Evolutionary conservation across 2,888 invertebrate genomes (phyloP), one percentile per base, ranked within the genome.

Genomic region (Nycteola revayana): DNA sequence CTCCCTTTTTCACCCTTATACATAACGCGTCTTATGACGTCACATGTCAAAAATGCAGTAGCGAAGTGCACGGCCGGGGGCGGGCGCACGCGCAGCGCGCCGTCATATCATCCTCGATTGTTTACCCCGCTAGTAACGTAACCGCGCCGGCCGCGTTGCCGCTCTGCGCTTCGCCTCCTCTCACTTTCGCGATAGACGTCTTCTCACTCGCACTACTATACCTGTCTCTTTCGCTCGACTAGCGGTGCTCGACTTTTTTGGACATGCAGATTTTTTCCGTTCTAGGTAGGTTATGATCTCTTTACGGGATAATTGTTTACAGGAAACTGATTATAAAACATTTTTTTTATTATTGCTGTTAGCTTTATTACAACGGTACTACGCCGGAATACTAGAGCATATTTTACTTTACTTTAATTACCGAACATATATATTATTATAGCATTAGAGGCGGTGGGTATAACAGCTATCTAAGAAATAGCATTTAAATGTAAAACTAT

Each of bases 221-320:
- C 33, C 57, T 59, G 65, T 83, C 84, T 52, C 68, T 47, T 66
- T 83, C 75, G 47, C 66, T 71, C 70, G 63, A 62, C 71, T 87
- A 86, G 86, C 87, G 87, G 87, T 88, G 83, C 78, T 81, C 80
- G 77, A 82, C 76, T 85, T 88, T 87, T 87, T 88, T 83, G 84
- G 79, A 72, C 67, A 64, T 80, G 82, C 78, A 77, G 73, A 80
- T 86, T 83, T 51, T 80, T 84, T 78, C 78, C 80, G 70, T 77
- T 77, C 75, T 75, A 69, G 73, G 73, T 75, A 69, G 73, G 73
- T 73, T 78, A 74, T 74, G 66, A 73, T 71, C 68, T 68, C 60
- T 76, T 70, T 77, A 77, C 76, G 75, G 71, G 62, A 75, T 66
- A 62, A 70, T 76, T 75, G 75, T 78, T 75, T 74, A 71, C 68